Evolutionary conservation across 2,113 vertebrate species (phyloP).

Genomic region (Colinus virginianus): DNA sequence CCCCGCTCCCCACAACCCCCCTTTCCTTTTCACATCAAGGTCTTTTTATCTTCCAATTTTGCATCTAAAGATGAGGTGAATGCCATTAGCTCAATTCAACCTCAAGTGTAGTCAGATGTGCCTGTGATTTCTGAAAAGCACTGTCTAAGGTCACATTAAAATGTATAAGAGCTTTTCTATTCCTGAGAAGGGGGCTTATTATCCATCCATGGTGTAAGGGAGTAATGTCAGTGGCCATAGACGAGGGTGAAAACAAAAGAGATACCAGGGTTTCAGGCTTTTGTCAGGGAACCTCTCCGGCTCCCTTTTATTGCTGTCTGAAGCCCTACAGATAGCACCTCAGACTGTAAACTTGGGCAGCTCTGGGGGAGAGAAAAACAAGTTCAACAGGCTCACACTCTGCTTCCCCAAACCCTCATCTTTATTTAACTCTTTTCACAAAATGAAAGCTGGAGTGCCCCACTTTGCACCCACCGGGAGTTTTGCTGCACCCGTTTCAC

Average conservation of each 20-base stretch:
- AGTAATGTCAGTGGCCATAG: conserved; percentile 83
- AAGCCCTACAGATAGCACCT: conserved; percentile 65
- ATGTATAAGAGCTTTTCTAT: conserved; percentile 87
- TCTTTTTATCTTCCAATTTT: conserved; percentile 92
- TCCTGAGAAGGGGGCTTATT: conserved; percentile 83
- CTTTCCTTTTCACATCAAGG: conserved; percentile 84
- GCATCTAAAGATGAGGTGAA: conserved; percentile 89
- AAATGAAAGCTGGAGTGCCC: not conserved
- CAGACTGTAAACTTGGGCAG: conserved; percentile 73
- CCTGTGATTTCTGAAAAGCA: conserved; percentile 85
- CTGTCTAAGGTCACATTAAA: conserved; percentile 88
- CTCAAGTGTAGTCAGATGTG: conserved; percentile 89
- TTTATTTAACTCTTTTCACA: conserved; percentile 52
- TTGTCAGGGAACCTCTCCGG: conserved; percentile 76
- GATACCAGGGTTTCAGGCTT: conserved; percentile 73
- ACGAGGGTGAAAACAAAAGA: conserved; percentile 82
- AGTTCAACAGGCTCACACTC: conserved; percentile 68
- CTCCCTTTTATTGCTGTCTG: conserved; percentile 74
- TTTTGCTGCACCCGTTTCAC: not conserved
- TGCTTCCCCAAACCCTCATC: conserved; percentile 28
- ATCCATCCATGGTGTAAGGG: conserved; percentile 80
- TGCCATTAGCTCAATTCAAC: conserved; percentile 89
- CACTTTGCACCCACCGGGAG: rapidly evolving
- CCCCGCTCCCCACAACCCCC: conserved; percentile 53
- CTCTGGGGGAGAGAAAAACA: conserved; percentile 57